A percentile compares a stretch with the other conserved stretches of the same genome.
Conservation (phyloP, 2,113 vertebrate species). For the Cyprinus carpio region DNA sequence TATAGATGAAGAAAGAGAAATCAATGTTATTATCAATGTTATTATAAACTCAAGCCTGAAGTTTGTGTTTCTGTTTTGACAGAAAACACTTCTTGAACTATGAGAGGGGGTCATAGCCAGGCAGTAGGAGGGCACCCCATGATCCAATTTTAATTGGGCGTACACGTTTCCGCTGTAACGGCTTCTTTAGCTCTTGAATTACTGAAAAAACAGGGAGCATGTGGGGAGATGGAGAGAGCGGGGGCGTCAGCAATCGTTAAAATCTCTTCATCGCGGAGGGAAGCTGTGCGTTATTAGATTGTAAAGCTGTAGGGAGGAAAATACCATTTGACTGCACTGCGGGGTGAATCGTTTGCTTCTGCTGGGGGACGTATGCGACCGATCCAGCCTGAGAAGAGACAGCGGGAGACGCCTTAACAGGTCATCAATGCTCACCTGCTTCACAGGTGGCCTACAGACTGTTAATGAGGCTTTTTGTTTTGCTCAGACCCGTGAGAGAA, state of each 20-base stretch:
- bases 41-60: not conserved
- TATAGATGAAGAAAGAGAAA: not conserved
- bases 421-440: constrained; percentile 32
- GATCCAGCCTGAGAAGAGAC: not conserved
- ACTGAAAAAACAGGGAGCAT: constrained; percentile 17
- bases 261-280: constrained; percentile 4
- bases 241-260: constrained; percentile 9
- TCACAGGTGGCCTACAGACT: constrained; percentile 33
- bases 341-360: not conserved
- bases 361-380: not conserved
- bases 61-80: constrained; percentile 32
- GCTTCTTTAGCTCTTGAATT: constrained; percentile 24
- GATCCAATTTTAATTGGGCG: constrained; percentile 21
- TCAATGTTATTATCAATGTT: not conserved
- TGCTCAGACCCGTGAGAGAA: constrained; percentile 11
- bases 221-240: constrained; percentile 7
- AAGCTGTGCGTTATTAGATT: constrained; percentile 34
- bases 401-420: constrained; percentile 8
- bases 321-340: constrained; percentile 38
- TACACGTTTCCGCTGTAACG: not conserved
- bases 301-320: constrained; percentile 27
- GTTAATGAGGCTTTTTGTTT: constrained; percentile 35
- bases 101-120: constrained; percentile 12
- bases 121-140: not conserved
- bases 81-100: not conserved